Evolutionary conservation across 2,797 vertebrate species (phyloP).

Genomic region (Otus scops): DNA sequence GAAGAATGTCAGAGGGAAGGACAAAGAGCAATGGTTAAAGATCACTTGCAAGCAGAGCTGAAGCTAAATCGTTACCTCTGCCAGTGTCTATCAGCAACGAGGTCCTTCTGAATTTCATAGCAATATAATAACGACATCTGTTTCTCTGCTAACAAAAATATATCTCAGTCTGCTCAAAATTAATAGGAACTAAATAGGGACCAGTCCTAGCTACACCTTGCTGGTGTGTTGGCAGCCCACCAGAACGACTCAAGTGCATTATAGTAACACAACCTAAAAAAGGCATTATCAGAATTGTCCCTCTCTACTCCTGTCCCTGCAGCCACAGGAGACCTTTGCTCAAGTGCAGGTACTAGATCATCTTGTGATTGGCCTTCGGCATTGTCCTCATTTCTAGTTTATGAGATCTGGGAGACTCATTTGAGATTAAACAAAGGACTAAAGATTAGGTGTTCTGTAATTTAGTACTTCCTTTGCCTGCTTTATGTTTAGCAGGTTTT

Average conservation of each 20-base stretch:
- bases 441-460: slow-evolving; percentile 61
- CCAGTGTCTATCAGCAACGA: background rate
- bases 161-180: background rate
- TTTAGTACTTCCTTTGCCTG: slow-evolving; percentile 62
- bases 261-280: background rate
- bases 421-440: slow-evolving; percentile 48
- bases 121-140: background rate
- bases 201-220: background rate
- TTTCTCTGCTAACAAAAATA: background rate
- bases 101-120: background rate
- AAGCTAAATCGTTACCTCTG: background rate
- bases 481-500: slow-evolving; percentile 33
- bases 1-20: background rate
- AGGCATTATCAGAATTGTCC: background rate
- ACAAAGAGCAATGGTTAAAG: background rate
- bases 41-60: background rate
- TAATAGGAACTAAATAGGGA: background rate
- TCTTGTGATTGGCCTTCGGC: background rate
- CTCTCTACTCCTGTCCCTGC: background rate
- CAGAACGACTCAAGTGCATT: background rate
- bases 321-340: background rate
- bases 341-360: background rate
- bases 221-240: background rate
- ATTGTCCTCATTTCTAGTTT: background rate
- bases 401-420: slow-evolving; percentile 43